Conservation (phyloP, 64 coral and sea anemone genomes). For the Porites australiensis region DNA sequence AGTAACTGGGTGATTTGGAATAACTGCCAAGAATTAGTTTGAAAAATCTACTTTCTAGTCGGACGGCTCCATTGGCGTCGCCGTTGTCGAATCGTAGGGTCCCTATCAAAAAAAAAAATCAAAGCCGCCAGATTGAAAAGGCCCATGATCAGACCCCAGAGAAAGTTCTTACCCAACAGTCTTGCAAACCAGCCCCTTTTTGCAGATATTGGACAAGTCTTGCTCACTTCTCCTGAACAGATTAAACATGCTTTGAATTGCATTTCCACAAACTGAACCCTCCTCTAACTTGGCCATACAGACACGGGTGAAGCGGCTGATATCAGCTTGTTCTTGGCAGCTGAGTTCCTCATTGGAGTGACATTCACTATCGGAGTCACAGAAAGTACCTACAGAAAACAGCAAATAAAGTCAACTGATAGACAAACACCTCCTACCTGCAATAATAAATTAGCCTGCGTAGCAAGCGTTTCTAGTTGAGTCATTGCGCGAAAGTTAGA, state of each 20-base stretch:
- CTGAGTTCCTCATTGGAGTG: conserved; percentile 67
- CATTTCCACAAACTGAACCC: conserved; percentile 76
- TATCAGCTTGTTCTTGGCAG: conserved; percentile 72
- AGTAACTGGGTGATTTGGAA: too few species aligned
- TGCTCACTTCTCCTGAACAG: conserved; percentile 37
- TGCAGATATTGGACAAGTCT: conserved; percentile 60
- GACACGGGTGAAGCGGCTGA: conserved; percentile 77
- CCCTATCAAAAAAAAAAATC: too few species aligned
- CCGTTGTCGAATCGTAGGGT: too few species aligned
- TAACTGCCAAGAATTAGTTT: too few species aligned
- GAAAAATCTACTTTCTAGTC: too few species aligned
- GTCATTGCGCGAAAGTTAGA: too few species aligned
- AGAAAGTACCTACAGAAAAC: conserved; percentile 78
- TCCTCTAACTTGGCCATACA: conserved; percentile 83
- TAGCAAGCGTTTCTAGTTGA: too few species aligned
- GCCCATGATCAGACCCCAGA: not conserved
- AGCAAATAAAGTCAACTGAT: too few species aligned
- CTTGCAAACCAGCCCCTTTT: conserved; percentile 71
- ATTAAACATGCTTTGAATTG: conserved; percentile 61
- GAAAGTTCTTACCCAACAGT: conserved; percentile 64
- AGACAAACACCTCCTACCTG: too few species aligned
- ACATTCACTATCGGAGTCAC: conserved; percentile 77
- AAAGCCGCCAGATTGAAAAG: not conserved
- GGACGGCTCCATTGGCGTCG: too few species aligned
- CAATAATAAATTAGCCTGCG: too few species aligned